phyloP scores from a whole-genome alignment of 2,888 invertebrate species.

The Lepetodrilus schrolli region DNA sequence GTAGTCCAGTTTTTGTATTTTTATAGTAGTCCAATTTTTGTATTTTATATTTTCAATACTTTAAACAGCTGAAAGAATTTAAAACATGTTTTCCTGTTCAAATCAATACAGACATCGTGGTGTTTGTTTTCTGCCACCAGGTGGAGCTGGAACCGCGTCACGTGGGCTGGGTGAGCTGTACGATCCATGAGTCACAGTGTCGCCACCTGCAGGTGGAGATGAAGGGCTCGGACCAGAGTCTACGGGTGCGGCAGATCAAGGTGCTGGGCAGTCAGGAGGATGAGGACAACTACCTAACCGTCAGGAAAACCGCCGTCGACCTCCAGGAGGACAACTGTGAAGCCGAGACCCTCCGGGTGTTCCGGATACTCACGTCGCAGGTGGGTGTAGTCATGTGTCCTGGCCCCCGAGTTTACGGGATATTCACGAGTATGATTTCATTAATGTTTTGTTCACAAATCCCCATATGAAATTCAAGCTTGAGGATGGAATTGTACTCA shows the following conservation, averaged over 20 bases:
- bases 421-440: too few relatives aligned
- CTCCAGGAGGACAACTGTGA: constrained; percentile 92
- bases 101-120: neutral
- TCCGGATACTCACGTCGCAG: constrained; percentile 92
- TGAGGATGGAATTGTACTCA: too few relatives aligned
- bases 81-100: too few relatives aligned
- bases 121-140: constrained; percentile 72
- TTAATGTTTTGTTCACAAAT: too few relatives aligned
- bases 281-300: constrained; percentile 74
- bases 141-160: constrained; percentile 90
- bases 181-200: constrained; percentile 79
- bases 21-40: too few relatives aligned
- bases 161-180: constrained; percentile 93
- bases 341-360: constrained; percentile 92
- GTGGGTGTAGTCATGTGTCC: too few relatives aligned
- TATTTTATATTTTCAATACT: too few relatives aligned
- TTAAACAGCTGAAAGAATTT: too few relatives aligned
- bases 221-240: constrained; percentile 92
- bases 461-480: too few relatives aligned
- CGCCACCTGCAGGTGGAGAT: constrained; percentile 84
- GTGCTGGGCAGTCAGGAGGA: constrained; percentile 78
- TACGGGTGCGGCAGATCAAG: constrained; percentile 87
- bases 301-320: constrained; percentile 76
- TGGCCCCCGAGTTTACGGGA: too few relatives aligned
- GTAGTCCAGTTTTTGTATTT: too few relatives aligned